Percentiles rank a stretch among this genome's conserved stretches.
phyloP scores from a whole-genome alignment of 2,888 invertebrate genomes.

The Pemphredon lugubris region DNA sequence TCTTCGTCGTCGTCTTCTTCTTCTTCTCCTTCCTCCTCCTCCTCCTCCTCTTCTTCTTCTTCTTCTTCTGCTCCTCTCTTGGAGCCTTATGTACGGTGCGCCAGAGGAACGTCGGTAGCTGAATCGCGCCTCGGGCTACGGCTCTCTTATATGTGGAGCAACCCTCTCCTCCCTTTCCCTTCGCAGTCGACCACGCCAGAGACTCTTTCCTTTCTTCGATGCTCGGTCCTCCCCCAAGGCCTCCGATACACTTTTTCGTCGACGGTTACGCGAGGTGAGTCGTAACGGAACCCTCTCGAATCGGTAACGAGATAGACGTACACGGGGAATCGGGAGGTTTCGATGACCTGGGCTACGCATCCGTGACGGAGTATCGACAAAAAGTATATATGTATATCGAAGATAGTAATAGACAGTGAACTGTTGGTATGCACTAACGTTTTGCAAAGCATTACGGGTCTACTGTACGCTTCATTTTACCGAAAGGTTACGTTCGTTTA shows the following conservation, averaged over 20 bases:
- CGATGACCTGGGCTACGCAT: too few relatives aligned
- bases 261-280: conserved; percentile 19
- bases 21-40: conserved; percentile 17
- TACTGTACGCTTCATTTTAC: too few relatives aligned
- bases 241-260: conserved; percentile 17
- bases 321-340: too few relatives aligned
- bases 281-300: conserved; percentile 52
- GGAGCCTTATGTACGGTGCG: conserved; percentile 41
- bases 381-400: too few relatives aligned
- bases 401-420: too few relatives aligned
- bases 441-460: too few relatives aligned
- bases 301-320: conserved; percentile 23
- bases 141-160: conserved; percentile 70
- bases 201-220: conserved; percentile 18
- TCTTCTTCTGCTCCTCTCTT: conserved; percentile 29
- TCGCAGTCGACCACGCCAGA: background rate
- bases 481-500: too few relatives aligned
- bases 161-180: conserved; percentile 45
- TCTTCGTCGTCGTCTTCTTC: conserved; percentile 1
- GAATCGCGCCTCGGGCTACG: conserved; percentile 71
- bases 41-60: conserved; percentile 27
- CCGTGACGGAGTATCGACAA: too few relatives aligned
- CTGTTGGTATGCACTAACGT: too few relatives aligned
- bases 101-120: conserved; percentile 69
- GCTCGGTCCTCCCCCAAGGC: conserved; percentile 57